These are phyloP conservation scores for Epinephelus fuscoguttatus DNA, from an alignment of 2,113 vertebrate species.

Conservation along the genomic window DNA sequence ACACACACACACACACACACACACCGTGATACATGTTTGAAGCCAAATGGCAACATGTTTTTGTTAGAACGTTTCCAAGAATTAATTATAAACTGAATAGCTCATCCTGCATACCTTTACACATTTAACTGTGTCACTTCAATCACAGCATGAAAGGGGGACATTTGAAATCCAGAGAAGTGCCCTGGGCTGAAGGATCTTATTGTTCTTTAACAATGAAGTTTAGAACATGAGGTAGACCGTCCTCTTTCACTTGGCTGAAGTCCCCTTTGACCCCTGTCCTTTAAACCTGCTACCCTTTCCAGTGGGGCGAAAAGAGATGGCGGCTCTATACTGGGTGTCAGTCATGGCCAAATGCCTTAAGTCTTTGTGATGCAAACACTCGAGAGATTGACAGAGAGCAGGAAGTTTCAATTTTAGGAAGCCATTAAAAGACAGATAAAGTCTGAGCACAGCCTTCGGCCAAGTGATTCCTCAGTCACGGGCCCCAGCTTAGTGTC, in stretches of 20 bases:
- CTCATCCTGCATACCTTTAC: background rate
- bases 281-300: constrained; percentile 60
- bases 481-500: constrained; percentile 32
- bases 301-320: constrained; percentile 53
- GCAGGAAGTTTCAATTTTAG: constrained; percentile 61
- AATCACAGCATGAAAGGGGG: constrained; percentile 57
- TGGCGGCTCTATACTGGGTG: constrained; percentile 46
- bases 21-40: background rate
- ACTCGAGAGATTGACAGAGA: constrained; percentile 58
- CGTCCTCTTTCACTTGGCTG: constrained; percentile 57
- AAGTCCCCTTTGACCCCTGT: constrained; percentile 67
- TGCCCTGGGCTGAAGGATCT: constrained; percentile 36
- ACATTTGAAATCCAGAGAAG: constrained; percentile 44
- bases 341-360: constrained; percentile 77
- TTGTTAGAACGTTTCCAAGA: background rate
- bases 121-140: constrained; percentile 52
- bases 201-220: constrained; percentile 72
- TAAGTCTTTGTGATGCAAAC: constrained; percentile 81
- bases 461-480: constrained; percentile 14
- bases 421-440: constrained; percentile 53
- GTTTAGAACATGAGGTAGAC: constrained; percentile 44
- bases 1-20: background rate
- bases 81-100: constrained; percentile 2
- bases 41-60: background rate
- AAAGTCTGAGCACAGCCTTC: constrained; percentile 22